Percentiles rank a stretch among this genome's conserved stretches.
These are phyloP conservation scores for Talpa occidentalis DNA, from an alignment of 2,113 vertebrate genomes.

Conservation along the genomic window DNA sequence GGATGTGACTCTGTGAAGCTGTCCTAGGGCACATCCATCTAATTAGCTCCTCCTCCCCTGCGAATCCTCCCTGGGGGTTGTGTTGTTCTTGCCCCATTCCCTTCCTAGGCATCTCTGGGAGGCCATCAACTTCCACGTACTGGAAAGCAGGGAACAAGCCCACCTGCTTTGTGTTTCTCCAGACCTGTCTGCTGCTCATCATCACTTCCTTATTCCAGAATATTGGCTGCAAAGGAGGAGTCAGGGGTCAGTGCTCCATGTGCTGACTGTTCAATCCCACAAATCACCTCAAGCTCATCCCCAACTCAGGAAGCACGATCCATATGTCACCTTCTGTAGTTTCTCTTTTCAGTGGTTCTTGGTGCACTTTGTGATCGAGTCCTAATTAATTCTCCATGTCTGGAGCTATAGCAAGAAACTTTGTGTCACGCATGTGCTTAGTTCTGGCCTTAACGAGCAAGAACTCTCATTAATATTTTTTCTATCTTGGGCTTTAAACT, in stretches of 20 bases:
- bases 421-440: too few relatives aligned
- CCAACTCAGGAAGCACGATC: background rate
- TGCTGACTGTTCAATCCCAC: background rate
- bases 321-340: background rate
- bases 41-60: background rate
- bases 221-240: background rate
- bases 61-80: too few relatives aligned
- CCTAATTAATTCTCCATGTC: background rate
- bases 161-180: background rate
- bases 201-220: background rate
- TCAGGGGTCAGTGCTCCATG: background rate
- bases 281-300: background rate
- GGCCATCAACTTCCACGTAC: background rate
- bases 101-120: background rate
- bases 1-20: background rate
- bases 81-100: background rate
- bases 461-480: background rate
- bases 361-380: background rate
- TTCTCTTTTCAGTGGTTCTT: background rate
- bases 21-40: background rate
- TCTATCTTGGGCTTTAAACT: background rate
- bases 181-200: background rate
- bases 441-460: too few relatives aligned
- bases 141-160: background rate
- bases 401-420: background rate